Evolutionary conservation across 2,797 vertebrate species (phyloP).

Genomic region (Serranus cabrilla): DNA sequence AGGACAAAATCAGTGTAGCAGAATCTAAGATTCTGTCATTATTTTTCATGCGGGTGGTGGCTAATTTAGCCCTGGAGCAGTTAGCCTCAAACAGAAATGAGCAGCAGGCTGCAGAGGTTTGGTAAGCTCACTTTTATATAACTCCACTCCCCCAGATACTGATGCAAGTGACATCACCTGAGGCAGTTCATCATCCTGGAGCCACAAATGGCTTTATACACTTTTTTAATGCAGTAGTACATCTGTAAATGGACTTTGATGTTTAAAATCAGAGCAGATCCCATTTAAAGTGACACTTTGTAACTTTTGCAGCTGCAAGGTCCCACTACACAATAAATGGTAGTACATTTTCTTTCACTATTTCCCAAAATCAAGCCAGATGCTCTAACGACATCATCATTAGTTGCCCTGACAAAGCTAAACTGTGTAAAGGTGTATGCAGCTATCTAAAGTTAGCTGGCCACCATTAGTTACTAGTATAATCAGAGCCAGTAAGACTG

Average conservation of each 20-base stretch:
- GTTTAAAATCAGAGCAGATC: too few relatives aligned
- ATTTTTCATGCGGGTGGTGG: too few relatives aligned
- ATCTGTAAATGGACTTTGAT: not conserved
- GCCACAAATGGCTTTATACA: too few relatives aligned
- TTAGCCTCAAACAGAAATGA: too few relatives aligned
- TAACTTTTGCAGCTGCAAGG: not conserved
- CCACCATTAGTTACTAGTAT: not conserved
- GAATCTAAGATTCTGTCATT: not conserved
- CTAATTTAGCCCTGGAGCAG: too few relatives aligned
- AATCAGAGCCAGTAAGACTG: not conserved
- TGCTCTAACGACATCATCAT: not conserved
- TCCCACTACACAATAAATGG: not conserved
- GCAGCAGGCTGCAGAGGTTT: accelerated
- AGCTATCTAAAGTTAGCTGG: not conserved
- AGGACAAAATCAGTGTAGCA: not conserved
- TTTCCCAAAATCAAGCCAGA: not conserved
- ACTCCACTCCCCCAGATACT: not conserved
- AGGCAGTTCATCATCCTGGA: too few relatives aligned
- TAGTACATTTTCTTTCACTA: not conserved
- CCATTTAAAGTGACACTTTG: not conserved
- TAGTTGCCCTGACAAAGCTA: not conserved
- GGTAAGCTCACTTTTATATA: not conserved
- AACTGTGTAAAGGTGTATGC: not conserved
- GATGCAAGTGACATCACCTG: not conserved
- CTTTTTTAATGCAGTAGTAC: too few relatives aligned